Conservation (phyloP, 2,888 invertebrate species). For the Artemia sinica region DNA sequence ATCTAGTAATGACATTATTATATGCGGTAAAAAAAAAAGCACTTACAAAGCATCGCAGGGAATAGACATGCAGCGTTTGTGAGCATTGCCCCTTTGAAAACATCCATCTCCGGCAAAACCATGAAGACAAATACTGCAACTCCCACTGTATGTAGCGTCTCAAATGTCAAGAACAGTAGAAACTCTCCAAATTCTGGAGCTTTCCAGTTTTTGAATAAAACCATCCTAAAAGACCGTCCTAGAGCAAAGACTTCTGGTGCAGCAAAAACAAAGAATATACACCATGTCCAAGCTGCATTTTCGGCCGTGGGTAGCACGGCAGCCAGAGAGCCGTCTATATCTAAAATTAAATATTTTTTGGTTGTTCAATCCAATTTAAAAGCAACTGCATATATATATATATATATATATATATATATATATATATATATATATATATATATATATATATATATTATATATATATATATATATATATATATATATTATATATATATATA, state of each 20-base stretch:
- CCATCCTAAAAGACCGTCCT: slow-evolving; percentile 27
- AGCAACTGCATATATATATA: not conserved
- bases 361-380: not conserved
- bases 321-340: slow-evolving; percentile 23
- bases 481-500: slow-evolving; percentile 15
- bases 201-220: slow-evolving; percentile 28
- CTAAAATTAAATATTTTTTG: slow-evolving; percentile 18
- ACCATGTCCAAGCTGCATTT: slow-evolving; percentile 30
- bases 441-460: slow-evolving; percentile 19
- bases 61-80: slow-evolving; percentile 36
- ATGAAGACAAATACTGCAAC: slow-evolving; percentile 35
- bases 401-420: slow-evolving; percentile 6
- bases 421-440: slow-evolving; percentile 19
- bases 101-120: slow-evolving; percentile 34
- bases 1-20: too few relatives aligned
- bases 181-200: slow-evolving; percentile 23
- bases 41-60: slow-evolving; percentile 32
- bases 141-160: slow-evolving; percentile 36
- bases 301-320: slow-evolving; percentile 26
- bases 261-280: slow-evolving; percentile 28
- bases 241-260: slow-evolving; percentile 29
- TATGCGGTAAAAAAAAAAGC: slow-evolving; percentile 21
- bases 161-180: slow-evolving; percentile 32
- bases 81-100: slow-evolving; percentile 35
- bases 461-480: slow-evolving; percentile 19